Base-by-base conservation (phyloP, 2,113 vertebrate genomes). In the Sinocyclocheilus rhinocerous region DNA sequence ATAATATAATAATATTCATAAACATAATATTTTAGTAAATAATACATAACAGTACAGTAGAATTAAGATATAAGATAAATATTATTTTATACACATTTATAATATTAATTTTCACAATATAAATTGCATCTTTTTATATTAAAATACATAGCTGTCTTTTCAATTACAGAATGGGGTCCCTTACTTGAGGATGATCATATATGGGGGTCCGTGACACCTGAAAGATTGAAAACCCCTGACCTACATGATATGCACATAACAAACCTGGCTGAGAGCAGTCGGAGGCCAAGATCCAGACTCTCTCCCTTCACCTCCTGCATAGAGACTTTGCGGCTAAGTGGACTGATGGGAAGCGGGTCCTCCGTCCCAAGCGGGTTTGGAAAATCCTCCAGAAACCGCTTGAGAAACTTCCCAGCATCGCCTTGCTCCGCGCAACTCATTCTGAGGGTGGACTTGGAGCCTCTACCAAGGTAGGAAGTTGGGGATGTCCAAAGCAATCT, bases 221-320 rank as follows among this genome's bases (percentile, higher is more conserved):
- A 67, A 33, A 33, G 24, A 7, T 3, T 18, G 15, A 33, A 67
- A 16, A 67, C 65, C 26, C 2, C 13, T 72, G 75, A 76, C 7
- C 45, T 18, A 76, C 3, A 52, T 52, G 24, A 61, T 22, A 50
- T 76, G 5, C 6, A 84, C 63, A 83, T 29, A 82, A 82, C 76
- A 29, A 36, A 90, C 86, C 88, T 70, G 29, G 73, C 86, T 73
- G 79, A 61, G 8, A 97, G 92, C 80, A 98, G 93, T 79, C 92
- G 83, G 52, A 95, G 81, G 0, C 93, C 95, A 85, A 95, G 84
- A 16, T 97, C 97, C 1, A 92, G 88, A 89, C 96, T 93, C 87
- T 97, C 96, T 0, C 95, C 97, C 2, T 90, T 93, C 24, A 95
- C 88, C 91, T 98, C 97, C 4, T 95, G 95, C 78, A 84, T 87